These are phyloP conservation scores for Cyanoliseus patagonus DNA, from an alignment of 2,113 vertebrate genomes.

Conservation along the genomic window DNA sequence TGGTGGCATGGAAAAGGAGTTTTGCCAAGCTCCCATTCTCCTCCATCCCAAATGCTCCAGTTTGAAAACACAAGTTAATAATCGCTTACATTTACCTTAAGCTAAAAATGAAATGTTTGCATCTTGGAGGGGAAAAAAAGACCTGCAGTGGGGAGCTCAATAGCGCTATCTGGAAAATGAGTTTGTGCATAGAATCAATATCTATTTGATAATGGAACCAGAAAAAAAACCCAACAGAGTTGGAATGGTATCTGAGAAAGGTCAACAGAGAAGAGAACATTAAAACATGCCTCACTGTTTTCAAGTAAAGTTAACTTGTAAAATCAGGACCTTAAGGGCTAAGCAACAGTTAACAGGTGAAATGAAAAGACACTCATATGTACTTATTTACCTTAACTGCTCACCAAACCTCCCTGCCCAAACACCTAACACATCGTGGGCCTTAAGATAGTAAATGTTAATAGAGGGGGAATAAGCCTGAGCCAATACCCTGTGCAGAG, in stretches of 20 bases:
- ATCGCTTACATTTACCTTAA: background rate
- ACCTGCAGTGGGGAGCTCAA: background rate
- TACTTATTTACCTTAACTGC: background rate
- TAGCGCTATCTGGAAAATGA: background rate
- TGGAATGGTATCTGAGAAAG: background rate
- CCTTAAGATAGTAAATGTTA: background rate
- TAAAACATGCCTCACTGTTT: background rate
- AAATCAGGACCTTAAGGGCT: background rate
- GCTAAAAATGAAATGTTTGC: background rate
- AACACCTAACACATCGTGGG: rapidly evolving
- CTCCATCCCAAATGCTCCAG: background rate
- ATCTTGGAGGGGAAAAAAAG: background rate
- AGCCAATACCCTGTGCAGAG: background rate
- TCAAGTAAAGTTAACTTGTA: background rate
- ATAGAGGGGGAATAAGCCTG: no score
- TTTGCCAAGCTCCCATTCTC: background rate
- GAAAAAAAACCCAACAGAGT: background rate
- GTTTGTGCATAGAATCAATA: background rate
- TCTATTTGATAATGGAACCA: background rate
- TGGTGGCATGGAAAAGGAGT: background rate
- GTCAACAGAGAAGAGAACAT: background rate
- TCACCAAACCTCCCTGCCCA: background rate
- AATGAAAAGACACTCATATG: background rate
- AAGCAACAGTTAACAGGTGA: background rate
- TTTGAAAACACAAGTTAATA: background rate